A percentile compares a stretch with the other conserved stretches of the same genome.
phyloP scores from a whole-genome alignment of 2,888 invertebrate genomes.

The Xestia sexstrigata region DNA sequence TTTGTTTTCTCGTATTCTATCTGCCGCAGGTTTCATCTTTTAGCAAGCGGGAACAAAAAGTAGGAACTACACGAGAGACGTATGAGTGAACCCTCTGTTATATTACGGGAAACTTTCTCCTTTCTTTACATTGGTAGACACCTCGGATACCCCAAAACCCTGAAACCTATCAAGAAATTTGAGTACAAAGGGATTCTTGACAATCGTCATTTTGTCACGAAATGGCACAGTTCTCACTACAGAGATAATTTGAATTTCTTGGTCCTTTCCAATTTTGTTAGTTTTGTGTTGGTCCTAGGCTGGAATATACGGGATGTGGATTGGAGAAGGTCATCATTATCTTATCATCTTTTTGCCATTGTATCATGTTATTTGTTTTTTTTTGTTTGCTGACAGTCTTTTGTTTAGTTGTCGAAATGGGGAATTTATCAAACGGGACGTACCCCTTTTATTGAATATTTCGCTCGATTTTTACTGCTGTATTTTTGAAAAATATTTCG shows the following conservation, averaged over 20 bases:
- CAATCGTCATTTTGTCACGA: slow-evolving; percentile 42
- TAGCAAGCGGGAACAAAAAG: too few relatives aligned
- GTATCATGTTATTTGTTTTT: too few relatives aligned
- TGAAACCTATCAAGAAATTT: slow-evolving; percentile 31
- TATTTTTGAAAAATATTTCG: neutral
- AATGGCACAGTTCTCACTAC: slow-evolving; percentile 43
- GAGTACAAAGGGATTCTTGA: slow-evolving; percentile 38
- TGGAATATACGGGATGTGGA: slow-evolving; percentile 15
- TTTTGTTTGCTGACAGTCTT: too few relatives aligned
- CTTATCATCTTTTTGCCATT: too few relatives aligned
- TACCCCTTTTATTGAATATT: neutral
- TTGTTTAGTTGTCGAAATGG: too few relatives aligned
- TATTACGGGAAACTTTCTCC: neutral
- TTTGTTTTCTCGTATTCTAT: neutral
- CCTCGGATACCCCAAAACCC: slow-evolving; percentile 20
- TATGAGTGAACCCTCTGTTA: neutral
- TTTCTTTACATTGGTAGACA: neutral
- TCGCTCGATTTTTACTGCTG: too few relatives aligned
- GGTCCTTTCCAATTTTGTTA: slow-evolving; percentile 39
- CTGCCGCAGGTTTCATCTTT: too few relatives aligned
- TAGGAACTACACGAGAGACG: too few relatives aligned
- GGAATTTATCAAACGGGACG: too few relatives aligned
- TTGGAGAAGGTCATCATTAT: too few relatives aligned
- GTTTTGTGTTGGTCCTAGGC: neutral
- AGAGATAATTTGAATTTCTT: slow-evolving; percentile 62